These are phyloP conservation scores for Gopherus flavomarginatus DNA, from an alignment of 2,113 vertebrate genomes.

Conservation along the genomic window DNA sequence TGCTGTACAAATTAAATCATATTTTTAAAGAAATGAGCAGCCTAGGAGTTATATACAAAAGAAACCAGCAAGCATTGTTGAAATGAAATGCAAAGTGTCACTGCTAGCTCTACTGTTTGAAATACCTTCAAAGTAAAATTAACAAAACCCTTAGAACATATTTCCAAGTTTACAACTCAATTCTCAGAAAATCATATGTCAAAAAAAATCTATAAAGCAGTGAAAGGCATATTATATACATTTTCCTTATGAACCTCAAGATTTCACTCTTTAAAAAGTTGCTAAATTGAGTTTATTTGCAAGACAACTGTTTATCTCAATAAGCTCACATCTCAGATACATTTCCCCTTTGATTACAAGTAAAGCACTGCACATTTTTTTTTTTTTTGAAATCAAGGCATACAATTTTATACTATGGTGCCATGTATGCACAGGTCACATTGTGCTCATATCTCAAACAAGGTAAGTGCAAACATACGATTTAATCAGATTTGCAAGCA, in stretches of 20 bases:
- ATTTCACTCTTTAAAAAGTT: conserved; percentile 76
- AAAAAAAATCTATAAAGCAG: conserved; percentile 84
- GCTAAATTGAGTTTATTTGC: conserved; percentile 78
- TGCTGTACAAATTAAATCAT: conserved; percentile 94
- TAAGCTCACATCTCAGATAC: conserved; percentile 79
- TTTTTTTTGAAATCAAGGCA: conserved; percentile 79
- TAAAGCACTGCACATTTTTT: conserved; percentile 76
- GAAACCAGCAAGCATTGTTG: conserved; percentile 85
- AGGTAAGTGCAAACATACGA: conserved; percentile 72
- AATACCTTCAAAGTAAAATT: conserved; percentile 85
- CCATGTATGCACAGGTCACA: conserved; percentile 72
- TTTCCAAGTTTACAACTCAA: conserved; percentile 87
- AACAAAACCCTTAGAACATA: conserved; percentile 78
- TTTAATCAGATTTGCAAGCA: conserved; percentile 82
- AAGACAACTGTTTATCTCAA: conserved; percentile 73
- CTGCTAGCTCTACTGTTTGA: conserved; percentile 82
- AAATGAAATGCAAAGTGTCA: conserved; percentile 86
- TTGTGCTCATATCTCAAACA: conserved; percentile 73
- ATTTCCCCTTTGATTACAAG: conserved; percentile 79
- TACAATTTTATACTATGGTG: conserved; percentile 74
- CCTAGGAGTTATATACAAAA: conserved; percentile 92
- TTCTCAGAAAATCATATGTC: conserved; percentile 82
- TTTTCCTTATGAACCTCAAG: conserved; percentile 80
- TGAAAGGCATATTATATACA: conserved; percentile 92
- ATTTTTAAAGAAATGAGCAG: conserved; percentile 90